A percentile compares a stretch with the other conserved stretches of the same genome.
Evolutionary conservation across 1,140 invertebrate species (phyloP).

Genomic region (Bombus haemorrhoidalis): DNA sequence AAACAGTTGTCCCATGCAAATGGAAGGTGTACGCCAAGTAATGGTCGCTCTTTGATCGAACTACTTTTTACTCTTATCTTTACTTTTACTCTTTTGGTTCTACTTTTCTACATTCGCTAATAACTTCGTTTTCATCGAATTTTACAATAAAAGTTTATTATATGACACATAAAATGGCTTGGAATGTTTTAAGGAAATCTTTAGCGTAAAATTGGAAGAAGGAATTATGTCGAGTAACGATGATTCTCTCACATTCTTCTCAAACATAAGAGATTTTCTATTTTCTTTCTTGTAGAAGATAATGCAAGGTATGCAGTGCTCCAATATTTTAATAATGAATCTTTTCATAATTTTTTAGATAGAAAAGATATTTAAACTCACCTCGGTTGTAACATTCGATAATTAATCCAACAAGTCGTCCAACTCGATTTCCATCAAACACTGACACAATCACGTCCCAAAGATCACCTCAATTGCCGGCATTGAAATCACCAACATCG

Average conservation of each 20-base stretch:
- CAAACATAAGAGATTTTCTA: no score
- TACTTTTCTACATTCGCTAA: not conserved
- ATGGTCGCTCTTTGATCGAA: not conserved
- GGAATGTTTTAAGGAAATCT: no score
- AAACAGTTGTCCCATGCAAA: constrained; percentile 76
- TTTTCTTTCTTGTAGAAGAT: no score
- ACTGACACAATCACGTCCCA: not conserved
- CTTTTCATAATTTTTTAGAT: not conserved
- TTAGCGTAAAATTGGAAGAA: no score
- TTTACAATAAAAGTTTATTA: not conserved
- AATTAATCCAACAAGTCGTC: constrained; percentile 2
- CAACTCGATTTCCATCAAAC: not conserved
- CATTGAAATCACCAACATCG: constrained; percentile 36
- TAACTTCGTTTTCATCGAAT: not conserved
- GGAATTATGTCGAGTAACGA: no score
- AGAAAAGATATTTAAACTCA: not conserved
- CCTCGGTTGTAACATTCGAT: not conserved
- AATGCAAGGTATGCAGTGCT: no score
- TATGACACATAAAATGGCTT: no score
- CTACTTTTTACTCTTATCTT: no score
- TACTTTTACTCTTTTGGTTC: not conserved
- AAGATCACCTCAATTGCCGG: constrained; percentile 2
- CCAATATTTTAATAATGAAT: no score
- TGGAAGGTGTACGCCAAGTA: constrained; percentile 52
- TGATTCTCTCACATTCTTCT: no score